phyloP scores from a whole-genome alignment of 2,113 vertebrate species.

The Nerophis lumbriciformis region DNA sequence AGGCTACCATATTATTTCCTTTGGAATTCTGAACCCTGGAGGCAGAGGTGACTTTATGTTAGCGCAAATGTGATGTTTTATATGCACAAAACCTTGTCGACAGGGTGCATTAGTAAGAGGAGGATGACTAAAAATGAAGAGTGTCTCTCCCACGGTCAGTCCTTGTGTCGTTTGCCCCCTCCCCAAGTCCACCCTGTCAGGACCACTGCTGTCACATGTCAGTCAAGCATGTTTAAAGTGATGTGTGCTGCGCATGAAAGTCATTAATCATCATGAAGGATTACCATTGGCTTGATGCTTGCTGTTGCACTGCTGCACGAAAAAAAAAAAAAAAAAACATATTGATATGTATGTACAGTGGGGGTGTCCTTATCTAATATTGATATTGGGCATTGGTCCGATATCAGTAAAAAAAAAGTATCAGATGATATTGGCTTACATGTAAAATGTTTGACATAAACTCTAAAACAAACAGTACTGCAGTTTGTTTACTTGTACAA shows the following conservation, averaged over 20 bases:
- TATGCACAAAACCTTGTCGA: background rate
- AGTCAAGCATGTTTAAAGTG: constrained; percentile 14
- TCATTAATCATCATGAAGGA: constrained; percentile 2
- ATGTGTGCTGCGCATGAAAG: constrained; percentile 5
- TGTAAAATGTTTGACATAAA: no score
- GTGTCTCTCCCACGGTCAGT: constrained; percentile 12
- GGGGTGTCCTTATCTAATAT: no score
- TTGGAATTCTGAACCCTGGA: constrained; percentile 11
- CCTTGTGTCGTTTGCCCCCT: constrained; percentile 11
- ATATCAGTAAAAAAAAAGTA: no score
- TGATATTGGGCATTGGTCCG: no score
- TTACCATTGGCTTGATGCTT: background rate
- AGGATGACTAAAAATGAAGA: constrained; percentile 26
- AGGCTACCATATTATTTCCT: background rate
- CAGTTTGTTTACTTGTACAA: no score
- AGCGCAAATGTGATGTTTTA: background rate
- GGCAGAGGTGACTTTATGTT: constrained; percentile 35
- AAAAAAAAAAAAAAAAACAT: no score
- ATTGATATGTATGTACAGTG: no score
- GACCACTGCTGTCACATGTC: constrained; percentile 28
- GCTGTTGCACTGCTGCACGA: background rate
- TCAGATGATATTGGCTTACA: no score
- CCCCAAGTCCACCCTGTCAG: constrained; percentile 16
- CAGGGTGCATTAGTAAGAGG: constrained; percentile 6
- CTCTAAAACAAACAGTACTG: no score